These are phyloP conservation scores for Ataeniobius toweri DNA, from an alignment of 2,797 vertebrate species.

Conservation along the genomic window DNA sequence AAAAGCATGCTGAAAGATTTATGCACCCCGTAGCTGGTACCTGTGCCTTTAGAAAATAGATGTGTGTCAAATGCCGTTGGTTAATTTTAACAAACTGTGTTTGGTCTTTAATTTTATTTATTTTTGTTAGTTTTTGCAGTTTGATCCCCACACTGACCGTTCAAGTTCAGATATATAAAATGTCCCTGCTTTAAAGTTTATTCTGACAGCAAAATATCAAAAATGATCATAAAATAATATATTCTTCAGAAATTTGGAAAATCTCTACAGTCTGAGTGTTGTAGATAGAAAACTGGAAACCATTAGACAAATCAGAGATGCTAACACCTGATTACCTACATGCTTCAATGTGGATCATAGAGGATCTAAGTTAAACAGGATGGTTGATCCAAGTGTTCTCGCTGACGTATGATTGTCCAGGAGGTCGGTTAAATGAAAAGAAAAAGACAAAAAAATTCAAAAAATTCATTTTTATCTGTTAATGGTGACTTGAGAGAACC, in stretches of 20 bases:
- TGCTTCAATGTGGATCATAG: background rate
- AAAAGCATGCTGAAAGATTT: conserved; percentile 56
- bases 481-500: background rate
- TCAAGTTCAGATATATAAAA: background rate
- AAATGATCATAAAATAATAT: background rate
- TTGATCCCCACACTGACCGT: no score
- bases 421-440: background rate
- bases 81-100: background rate
- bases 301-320: background rate
- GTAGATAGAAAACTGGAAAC: background rate
- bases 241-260: background rate
- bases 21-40: conserved; percentile 18
- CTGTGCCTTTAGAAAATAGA: background rate
- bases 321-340: background rate
- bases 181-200: background rate
- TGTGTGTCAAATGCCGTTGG: background rate
- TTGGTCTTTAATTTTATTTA: background rate
- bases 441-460: no score
- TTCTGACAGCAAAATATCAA: background rate
- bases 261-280: background rate
- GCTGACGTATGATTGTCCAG: background rate
- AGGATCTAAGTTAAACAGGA: background rate
- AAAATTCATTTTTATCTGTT: no score
- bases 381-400: background rate
- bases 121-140: background rate